Conservation (phyloP, 2,888 invertebrate species). For the Dorcus hopei region DNA sequence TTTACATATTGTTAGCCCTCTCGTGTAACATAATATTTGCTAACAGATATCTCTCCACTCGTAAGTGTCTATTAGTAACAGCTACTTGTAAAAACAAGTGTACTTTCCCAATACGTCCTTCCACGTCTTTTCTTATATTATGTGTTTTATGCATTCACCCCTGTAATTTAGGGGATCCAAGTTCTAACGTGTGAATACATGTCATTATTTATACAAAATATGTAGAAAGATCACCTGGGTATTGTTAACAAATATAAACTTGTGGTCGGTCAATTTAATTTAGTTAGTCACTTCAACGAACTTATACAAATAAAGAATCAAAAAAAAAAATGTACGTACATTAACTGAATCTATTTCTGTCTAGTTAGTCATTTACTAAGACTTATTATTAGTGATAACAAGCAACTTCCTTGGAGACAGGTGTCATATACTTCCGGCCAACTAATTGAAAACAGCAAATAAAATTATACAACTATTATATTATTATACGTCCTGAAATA, state of each 20-base stretch:
- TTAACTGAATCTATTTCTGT: too few species aligned
- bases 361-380: too few species aligned
- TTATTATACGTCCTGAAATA: slow-evolving; percentile 41
- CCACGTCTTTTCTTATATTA: background rate
- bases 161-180: too few species aligned
- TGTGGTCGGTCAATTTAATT: too few species aligned
- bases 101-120: slow-evolving; percentile 29
- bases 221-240: too few species aligned
- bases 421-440: slow-evolving; percentile 43
- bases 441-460: slow-evolving; percentile 41
- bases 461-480: slow-evolving; percentile 43
- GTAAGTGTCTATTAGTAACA: slow-evolving; percentile 48
- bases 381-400: slow-evolving; percentile 27
- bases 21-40: slow-evolving; percentile 45
- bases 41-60: slow-evolving; percentile 36
- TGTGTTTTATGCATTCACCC: background rate
- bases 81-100: slow-evolving; percentile 43
- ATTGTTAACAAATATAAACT: too few species aligned
- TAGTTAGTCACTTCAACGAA: too few species aligned
- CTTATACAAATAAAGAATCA: too few species aligned
- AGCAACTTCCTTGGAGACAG: slow-evolving; percentile 37
- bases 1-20: slow-evolving; percentile 46
- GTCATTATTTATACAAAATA: too few species aligned
- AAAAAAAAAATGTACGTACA: too few species aligned
- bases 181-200: too few species aligned